A percentile compares a stretch with the other conserved stretches of the same genome.
These are phyloP conservation scores for Muntiacus muntjak DNA, from an alignment of 2,113 vertebrate genomes.

Conservation along the genomic window DNA sequence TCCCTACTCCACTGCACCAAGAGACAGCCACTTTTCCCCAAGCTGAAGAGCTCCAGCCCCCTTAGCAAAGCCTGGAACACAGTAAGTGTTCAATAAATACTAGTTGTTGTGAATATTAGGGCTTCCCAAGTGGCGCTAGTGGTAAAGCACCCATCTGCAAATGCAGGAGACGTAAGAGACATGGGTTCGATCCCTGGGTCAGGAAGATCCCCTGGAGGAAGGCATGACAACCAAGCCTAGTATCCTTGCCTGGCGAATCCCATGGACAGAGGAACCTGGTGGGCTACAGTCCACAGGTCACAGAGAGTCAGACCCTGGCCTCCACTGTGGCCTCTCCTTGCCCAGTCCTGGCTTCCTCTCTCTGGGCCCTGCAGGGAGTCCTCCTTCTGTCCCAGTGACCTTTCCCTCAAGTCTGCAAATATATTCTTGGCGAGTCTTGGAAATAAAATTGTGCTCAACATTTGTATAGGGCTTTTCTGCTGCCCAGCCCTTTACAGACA, in stretches of 20 bases:
- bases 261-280: not conserved
- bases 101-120: not conserved
- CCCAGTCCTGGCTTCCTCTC: not conserved
- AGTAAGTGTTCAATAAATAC: slow-evolving; percentile 16
- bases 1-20: not conserved
- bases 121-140: not conserved
- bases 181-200: not conserved
- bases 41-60: not conserved
- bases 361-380: not conserved
- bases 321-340: not conserved
- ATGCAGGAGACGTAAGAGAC: not conserved
- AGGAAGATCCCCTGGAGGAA: not conserved
- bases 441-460: slow-evolving; percentile 73
- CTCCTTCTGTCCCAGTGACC: slow-evolving; percentile 56
- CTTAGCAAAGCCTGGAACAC: not conserved
- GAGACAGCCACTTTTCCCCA: not conserved
- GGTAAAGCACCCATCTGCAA: not conserved
- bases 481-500: slow-evolving; percentile 50
- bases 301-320: not conserved
- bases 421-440: slow-evolving; percentile 61
- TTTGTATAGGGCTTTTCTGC: slow-evolving; percentile 70
- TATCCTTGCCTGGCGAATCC: not conserved
- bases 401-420: slow-evolving; percentile 66
- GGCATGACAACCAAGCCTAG: not conserved
- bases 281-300: not conserved